phyloP scores from a whole-genome alignment of 2,797 vertebrate species.

The Emys orbicularis region DNA sequence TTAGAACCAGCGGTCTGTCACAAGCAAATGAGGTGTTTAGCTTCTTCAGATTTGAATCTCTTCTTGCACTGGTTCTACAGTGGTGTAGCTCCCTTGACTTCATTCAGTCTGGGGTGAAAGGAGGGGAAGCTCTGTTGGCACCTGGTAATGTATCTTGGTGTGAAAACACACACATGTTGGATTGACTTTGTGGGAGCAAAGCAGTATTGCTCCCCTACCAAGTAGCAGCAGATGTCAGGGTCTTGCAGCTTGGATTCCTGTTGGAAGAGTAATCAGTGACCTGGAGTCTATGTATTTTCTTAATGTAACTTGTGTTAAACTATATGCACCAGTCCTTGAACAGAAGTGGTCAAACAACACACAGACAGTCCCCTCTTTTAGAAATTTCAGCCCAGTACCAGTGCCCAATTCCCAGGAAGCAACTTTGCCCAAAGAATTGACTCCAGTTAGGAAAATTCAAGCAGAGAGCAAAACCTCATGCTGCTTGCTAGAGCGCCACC shows the following conservation, averaged over 20 bases:
- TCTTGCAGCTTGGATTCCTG: neutral
- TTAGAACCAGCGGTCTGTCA: neutral
- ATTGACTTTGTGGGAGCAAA: neutral
- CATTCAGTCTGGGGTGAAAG: neutral
- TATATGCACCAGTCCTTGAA: neutral
- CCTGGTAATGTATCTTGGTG: too few relatives aligned
- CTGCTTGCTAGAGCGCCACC: rapidly evolving
- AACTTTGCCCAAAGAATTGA: neutral
- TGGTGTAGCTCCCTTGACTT: neutral
- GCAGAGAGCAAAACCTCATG: rapidly evolving
- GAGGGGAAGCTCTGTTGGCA: neutral
- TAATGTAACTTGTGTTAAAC: neutral
- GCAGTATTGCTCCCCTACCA: neutral
- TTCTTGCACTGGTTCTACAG: neutral
- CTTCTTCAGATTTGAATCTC: neutral
- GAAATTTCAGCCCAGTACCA: neutral
- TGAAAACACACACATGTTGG: too few relatives aligned
- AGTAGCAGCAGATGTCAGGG: neutral
- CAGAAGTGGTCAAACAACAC: neutral
- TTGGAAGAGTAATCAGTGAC: neutral
- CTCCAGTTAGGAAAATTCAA: rapidly evolving
- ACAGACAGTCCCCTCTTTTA: neutral
- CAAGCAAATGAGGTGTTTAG: neutral
- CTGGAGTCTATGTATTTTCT: neutral
- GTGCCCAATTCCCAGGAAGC: neutral